Conservation (phyloP, 2,113 vertebrate genomes). For the Garra rufa region DNA sequence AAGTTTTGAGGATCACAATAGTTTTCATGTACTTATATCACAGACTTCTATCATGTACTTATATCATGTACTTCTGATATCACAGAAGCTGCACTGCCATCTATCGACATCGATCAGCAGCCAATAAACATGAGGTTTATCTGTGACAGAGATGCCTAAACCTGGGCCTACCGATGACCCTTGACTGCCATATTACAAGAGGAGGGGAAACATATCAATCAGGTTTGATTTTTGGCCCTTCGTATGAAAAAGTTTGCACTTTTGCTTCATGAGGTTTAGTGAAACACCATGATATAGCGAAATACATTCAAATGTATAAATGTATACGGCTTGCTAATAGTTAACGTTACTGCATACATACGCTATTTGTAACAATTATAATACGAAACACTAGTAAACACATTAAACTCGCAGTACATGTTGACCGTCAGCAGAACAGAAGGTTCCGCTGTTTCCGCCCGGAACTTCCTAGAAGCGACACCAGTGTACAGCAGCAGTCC, state of each 20-base stretch:
- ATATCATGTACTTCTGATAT: too few species aligned
- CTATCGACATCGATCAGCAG: neutral
- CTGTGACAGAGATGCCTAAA: neutral
- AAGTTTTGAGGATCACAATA: neutral
- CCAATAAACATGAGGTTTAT: neutral
- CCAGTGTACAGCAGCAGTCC: conserved; percentile 29
- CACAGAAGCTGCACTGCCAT: neutral
- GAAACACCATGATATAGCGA: too few species aligned
- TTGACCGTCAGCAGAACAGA: neutral
- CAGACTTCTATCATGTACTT: too few species aligned
- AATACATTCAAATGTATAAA: neutral
- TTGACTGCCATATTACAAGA: neutral
- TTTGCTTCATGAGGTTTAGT: too few species aligned
- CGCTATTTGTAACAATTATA: neutral
- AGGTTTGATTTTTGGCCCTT: too few species aligned
- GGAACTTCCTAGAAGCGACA: conserved; percentile 42
- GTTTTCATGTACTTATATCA: neutral
- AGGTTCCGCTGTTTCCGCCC: conserved; percentile 33
- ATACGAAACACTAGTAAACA: neutral
- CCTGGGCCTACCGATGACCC: neutral
- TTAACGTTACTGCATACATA: too few species aligned
- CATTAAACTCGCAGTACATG: too few species aligned
- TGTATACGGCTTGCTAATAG: too few species aligned
- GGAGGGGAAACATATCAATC: too few species aligned
- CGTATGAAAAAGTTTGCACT: too few species aligned